Evolutionary conservation across 92 coral and sea anemone species (phyloP), one percentile per base, ranked within the genome.

Genomic region (Epizoanthus ramosus): DNA sequence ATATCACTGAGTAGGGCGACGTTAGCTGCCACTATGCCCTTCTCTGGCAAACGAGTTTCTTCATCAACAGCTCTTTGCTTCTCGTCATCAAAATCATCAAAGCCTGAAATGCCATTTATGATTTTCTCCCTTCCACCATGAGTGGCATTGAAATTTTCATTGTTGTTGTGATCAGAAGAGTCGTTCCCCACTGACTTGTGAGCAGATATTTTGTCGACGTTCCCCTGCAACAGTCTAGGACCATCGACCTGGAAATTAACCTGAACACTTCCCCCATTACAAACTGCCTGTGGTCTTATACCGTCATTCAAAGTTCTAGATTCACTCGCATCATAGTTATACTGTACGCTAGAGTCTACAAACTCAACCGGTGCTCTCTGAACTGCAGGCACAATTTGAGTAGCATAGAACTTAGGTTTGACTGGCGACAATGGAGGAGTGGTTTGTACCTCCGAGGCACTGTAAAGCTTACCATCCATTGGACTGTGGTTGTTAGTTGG

Each of bases 11-110:
- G 92, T 16, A 88, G 86, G 54, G 95, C 96, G 16, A 96, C 92
- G 76, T 96, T 96, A 1, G 94, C 88, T 8, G 94, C 94, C 13
- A 96, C 99, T 66, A 90, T 96, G 14, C 99, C 99, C 67, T 91
- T 91, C 63, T 84, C 91, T 0, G 99, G 99, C 15, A 88, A 74
- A 5, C 77, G 68, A 5, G 85, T 85, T 64, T 58, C 85, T 63
- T 83, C 89, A 7, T 75, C 80, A 22, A 22, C 75, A 57, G 58
- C 71, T 31, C 87, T 90, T 6, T 69, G 61, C n/a, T 63, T 63
- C 60, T 65, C 91, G 12, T 85, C 66, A 43, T 65, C 77, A 59
- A 79, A 85, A 59, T 75, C 85, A 63, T 75, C 58, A 50, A 85
- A 52, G 14, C 47, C 56, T 28, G 72, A 65, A 57, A 68, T 24